Evolutionary conservation across 2,888 invertebrate genomes (phyloP).

Genomic region (Brachyptera risi): DNA sequence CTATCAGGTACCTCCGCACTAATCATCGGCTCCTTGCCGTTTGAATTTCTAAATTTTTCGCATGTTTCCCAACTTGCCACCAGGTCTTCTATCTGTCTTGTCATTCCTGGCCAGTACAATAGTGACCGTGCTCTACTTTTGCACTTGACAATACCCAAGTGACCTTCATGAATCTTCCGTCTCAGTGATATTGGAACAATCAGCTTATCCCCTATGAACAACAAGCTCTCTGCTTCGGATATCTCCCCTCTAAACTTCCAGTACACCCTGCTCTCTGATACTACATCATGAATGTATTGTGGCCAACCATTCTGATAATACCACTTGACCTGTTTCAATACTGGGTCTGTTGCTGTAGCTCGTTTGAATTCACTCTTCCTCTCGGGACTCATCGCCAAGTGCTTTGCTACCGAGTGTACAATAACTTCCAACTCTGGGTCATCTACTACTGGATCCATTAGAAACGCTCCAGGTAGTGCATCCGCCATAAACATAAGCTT

Average conservation of each 20-base stretch:
- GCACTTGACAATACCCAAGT: slow-evolving; percentile 17
- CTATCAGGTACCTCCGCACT: slow-evolving; percentile 35
- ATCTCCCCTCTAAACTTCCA: neutral
- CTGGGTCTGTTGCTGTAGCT: slow-evolving; percentile 1
- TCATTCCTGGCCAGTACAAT: slow-evolving; percentile 21
- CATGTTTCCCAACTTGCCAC: slow-evolving; percentile 11
- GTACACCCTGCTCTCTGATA: neutral
- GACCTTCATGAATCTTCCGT: slow-evolving; percentile 17
- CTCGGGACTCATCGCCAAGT: slow-evolving; percentile 11
- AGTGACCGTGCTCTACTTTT: neutral
- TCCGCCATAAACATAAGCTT: slow-evolving; percentile 16
- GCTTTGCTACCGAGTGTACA: slow-evolving; percentile 7
- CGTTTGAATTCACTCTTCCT: neutral
- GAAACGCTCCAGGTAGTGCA: slow-evolving; percentile 11
- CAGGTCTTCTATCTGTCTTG: neutral
- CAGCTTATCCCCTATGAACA: slow-evolving; percentile 11
- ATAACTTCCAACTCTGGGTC: slow-evolving; percentile 16
- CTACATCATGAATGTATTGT: neutral
- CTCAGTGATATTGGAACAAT: neutral
- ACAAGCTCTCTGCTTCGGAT: neutral
- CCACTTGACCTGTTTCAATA: neutral
- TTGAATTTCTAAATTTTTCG: neutral
- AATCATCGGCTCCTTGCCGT: slow-evolving; percentile 34
- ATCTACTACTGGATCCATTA: neutral
- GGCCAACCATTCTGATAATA: slow-evolving; percentile 17